Conservation (phyloP, 2,888 invertebrate species). For the Cantharis nigra region DNA sequence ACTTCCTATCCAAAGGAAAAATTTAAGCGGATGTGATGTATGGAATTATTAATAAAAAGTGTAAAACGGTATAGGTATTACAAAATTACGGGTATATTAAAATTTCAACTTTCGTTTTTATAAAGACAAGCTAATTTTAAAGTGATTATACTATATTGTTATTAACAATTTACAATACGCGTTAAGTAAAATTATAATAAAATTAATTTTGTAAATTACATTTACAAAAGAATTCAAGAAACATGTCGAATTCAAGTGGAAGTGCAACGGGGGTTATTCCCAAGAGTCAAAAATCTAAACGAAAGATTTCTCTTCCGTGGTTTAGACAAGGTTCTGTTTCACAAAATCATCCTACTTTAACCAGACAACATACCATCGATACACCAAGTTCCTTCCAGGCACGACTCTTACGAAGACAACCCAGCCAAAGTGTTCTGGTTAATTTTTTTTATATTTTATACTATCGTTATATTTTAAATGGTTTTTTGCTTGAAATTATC, state of each 20-base stretch:
- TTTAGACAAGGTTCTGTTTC: constrained; percentile 81
- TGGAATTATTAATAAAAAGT: constrained; percentile 3
- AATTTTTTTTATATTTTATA: constrained; percentile 39
- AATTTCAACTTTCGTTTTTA: not conserved
- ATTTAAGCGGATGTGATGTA: constrained; percentile 12
- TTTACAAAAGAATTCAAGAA: not conserved
- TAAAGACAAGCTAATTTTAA: not conserved
- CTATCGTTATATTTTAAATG: not conserved
- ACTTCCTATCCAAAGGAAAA: constrained; percentile 20
- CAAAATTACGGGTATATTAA: constrained; percentile 10
- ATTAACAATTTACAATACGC: not conserved
- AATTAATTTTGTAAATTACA: not conserved
- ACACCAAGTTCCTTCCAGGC: constrained; percentile 86
- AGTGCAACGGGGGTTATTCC: constrained; percentile 46
- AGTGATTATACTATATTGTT: constrained; percentile 1
- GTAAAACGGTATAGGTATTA: not conserved
- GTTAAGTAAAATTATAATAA: not conserved
- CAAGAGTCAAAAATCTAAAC: constrained; percentile 71
- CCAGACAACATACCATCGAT: constrained; percentile 89
- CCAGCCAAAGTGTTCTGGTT: constrained; percentile 62
- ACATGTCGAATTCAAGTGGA: constrained; percentile 36
- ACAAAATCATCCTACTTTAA: constrained; percentile 73
- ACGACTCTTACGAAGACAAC: constrained; percentile 70
- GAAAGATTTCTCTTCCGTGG: constrained; percentile 90
- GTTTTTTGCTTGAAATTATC: not conserved